These are phyloP conservation scores for Sebastes itinus DNA, from an alignment of 2,797 vertebrate species.

Conservation along the genomic window DNA sequence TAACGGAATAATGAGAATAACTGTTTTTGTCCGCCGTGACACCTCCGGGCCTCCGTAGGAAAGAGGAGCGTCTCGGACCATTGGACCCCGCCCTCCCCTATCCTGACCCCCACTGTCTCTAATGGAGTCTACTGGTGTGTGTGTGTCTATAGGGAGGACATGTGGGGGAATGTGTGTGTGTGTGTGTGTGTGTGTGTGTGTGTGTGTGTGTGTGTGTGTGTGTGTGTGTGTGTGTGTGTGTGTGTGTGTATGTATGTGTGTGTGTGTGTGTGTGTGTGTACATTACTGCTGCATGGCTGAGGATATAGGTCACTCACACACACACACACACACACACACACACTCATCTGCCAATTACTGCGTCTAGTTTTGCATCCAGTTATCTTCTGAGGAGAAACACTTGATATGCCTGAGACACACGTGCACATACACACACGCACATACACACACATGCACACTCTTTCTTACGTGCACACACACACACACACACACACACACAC, in stretches of 20 bases:
- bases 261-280: too few species aligned
- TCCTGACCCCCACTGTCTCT: too few species aligned
- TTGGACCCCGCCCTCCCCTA: too few species aligned
- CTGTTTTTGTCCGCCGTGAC: not conserved
- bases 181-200: not conserved
- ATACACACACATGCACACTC: too few species aligned
- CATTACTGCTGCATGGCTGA: too few species aligned
- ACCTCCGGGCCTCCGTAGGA: not conserved
- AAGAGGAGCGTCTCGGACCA: too few species aligned
- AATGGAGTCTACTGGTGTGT: not conserved
- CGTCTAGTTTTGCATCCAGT: slow-evolving; percentile 4
- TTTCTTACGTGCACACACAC: not conserved
- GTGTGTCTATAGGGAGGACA: not conserved
- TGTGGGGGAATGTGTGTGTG: not conserved
- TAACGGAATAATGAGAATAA: too few species aligned
- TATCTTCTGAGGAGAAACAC: not conserved
- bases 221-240: slow-evolving; percentile 14
- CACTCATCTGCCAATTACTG: slow-evolving; percentile 24
- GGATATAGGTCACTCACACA: not conserved
- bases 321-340: slow-evolving; percentile 11
- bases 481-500: not conserved
- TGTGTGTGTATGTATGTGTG: not conserved
- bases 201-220: slow-evolving; percentile 6
- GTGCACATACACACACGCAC: too few species aligned
- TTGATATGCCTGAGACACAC: not conserved